These are phyloP conservation scores for Columba janthina DNA, from an alignment of 2,113 vertebrate species.

Conservation along the genomic window DNA sequence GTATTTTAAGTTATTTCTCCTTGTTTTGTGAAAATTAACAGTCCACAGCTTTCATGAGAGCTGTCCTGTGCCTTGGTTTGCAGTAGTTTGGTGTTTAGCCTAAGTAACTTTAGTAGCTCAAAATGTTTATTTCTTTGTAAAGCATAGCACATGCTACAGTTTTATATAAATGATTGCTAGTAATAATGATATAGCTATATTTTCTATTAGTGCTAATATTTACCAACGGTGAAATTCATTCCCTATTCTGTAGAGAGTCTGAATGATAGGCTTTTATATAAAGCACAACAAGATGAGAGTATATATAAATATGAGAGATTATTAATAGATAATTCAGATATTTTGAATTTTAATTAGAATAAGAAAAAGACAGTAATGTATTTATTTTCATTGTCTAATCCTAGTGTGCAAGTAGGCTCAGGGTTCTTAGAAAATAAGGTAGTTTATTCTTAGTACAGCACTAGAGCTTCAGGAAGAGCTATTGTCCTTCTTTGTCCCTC, in stretches of 20 bases:
- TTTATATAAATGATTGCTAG: background rate
- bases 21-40: background rate
- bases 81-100: background rate
- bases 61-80: background rate
- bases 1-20: background rate
- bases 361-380: background rate
- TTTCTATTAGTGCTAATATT: background rate
- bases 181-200: background rate
- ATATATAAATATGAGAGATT: background rate
- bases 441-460: background rate
- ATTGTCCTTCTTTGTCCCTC: conserved; percentile 2
- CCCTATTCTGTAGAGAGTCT: background rate
- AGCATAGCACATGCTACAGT: background rate
- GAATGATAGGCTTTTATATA: background rate
- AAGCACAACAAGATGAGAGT: background rate
- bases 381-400: background rate
- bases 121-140: background rate
- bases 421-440: background rate
- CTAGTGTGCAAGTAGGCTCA: background rate
- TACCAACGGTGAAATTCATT: background rate
- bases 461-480: conserved; percentile 9
- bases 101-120: background rate
- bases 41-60: background rate
- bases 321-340: background rate
- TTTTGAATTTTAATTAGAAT: background rate